Percentiles rank a stretch among this genome's conserved stretches.
These are phyloP conservation scores for Corvus hawaiiensis DNA, from an alignment of 2,113 vertebrate species.

Conservation along the genomic window DNA sequence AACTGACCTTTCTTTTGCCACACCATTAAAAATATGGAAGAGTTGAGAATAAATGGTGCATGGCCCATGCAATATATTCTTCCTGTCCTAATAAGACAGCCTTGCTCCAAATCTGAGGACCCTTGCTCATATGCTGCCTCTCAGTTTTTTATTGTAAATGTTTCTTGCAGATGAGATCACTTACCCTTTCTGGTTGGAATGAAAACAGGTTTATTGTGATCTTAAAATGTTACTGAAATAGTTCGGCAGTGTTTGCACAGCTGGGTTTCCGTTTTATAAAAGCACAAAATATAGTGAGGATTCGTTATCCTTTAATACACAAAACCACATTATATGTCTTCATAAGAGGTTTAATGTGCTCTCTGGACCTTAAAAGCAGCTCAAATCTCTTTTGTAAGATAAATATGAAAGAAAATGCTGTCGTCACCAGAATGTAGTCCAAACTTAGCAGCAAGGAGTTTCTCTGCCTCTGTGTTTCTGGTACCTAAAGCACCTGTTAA, in stretches of 20 bases:
- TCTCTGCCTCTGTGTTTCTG: not conserved
- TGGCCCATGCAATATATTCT: not conserved
- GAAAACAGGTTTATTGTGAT: not conserved
- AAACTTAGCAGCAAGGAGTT: not conserved
- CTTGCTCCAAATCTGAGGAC: not conserved
- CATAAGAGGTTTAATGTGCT: not conserved
- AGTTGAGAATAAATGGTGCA: not conserved
- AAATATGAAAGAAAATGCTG: not conserved
- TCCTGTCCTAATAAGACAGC: not conserved
- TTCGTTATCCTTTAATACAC: not conserved
- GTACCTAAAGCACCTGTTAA: not conserved
- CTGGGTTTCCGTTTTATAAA: not conserved
- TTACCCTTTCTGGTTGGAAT: not conserved
- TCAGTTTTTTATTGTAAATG: not conserved
- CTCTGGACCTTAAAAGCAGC: not conserved
- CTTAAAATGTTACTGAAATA: not conserved
- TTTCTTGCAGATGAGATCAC: not conserved
- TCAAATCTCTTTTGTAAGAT: not conserved
- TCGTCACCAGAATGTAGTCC: not conserved
- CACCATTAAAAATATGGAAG: not conserved
- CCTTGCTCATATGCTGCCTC: not conserved
- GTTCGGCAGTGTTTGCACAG: conserved; percentile 9
- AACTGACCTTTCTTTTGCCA: not conserved
- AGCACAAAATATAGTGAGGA: not conserved
- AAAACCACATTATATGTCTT: not conserved